Percentiles rank a stretch among this genome's conserved stretches.
Conservation (phyloP, 2,888 invertebrate species). For the Tachina lurida region DNA sequence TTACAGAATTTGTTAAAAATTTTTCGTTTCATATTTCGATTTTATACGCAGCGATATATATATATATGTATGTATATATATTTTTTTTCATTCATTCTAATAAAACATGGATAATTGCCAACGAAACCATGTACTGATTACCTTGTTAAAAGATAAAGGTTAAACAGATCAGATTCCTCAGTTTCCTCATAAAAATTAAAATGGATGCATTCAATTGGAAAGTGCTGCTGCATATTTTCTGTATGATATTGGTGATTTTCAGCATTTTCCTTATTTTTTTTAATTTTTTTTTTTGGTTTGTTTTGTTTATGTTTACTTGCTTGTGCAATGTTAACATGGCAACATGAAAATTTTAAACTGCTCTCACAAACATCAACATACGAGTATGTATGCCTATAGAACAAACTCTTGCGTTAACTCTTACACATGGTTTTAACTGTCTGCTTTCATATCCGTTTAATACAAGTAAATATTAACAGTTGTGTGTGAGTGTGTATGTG, state of each 20-base stretch:
- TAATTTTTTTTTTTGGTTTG: background rate
- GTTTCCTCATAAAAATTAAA: conserved; percentile 60
- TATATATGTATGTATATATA: background rate
- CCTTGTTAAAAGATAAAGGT: conserved; percentile 67
- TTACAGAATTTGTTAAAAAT: background rate
- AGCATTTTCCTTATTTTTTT: background rate
- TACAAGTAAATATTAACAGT: conserved; percentile 49
- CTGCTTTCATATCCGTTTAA: conserved; percentile 49
- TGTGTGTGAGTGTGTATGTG: conserved; percentile 11
- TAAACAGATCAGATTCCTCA: conserved; percentile 62
- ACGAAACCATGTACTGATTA: conserved; percentile 64
- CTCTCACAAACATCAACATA: background rate
- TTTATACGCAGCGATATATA: background rate
- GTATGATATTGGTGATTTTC: conserved; percentile 43
- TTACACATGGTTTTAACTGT: conserved; percentile 26
- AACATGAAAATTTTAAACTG: conserved; percentile 40
- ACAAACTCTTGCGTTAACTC: background rate
- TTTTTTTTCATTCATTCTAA: conserved; percentile 7
- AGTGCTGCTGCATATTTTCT: conserved; percentile 53
- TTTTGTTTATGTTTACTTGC: background rate
- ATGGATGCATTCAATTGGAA: conserved; percentile 64
- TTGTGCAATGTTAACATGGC: conserved; percentile 58
- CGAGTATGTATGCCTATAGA: background rate
- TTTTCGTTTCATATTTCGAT: conserved; percentile 21
- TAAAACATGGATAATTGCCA: conserved; percentile 57